Conservation (phyloP, 2,113 vertebrate genomes). For the Pterophyllum scalare region DNA sequence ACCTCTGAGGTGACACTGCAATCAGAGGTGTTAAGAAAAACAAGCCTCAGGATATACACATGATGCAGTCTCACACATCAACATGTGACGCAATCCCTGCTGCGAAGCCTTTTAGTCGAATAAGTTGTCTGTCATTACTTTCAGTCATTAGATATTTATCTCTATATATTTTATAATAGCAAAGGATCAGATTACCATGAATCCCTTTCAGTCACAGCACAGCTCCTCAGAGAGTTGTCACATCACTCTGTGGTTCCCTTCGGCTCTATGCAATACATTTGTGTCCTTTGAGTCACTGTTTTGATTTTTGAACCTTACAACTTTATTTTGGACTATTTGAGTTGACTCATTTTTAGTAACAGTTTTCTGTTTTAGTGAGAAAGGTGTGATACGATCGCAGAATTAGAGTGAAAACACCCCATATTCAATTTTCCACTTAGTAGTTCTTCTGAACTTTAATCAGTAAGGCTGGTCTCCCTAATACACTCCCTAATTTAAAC, state of each 20-base stretch:
- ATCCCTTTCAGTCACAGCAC: neutral
- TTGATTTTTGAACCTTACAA: neutral
- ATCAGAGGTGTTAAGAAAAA: slow-evolving; percentile 53
- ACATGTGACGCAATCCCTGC: neutral
- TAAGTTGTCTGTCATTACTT: neutral
- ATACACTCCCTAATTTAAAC: neutral
- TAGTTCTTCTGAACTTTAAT: neutral
- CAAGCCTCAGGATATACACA: neutral
- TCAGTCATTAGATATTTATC: neutral
- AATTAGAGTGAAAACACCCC: too few relatives aligned
- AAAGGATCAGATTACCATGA: neutral
- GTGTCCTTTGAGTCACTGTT: neutral
- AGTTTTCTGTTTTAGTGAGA: neutral
- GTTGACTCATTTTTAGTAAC: neutral
- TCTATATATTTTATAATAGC: neutral
- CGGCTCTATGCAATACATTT: neutral
- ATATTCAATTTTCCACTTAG: neutral
- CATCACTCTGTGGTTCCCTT: neutral
- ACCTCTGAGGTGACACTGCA: slow-evolving; percentile 13
- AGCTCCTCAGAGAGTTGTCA: neutral
- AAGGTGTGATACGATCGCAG: too few relatives aligned
- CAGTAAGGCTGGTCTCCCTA: neutral
- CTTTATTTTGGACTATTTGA: neutral
- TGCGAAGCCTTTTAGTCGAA: neutral
- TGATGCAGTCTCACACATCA: neutral